These are phyloP conservation scores for Notothenia coriiceps DNA, from an alignment of 2,113 vertebrate species.

Conservation along the genomic window DNA sequence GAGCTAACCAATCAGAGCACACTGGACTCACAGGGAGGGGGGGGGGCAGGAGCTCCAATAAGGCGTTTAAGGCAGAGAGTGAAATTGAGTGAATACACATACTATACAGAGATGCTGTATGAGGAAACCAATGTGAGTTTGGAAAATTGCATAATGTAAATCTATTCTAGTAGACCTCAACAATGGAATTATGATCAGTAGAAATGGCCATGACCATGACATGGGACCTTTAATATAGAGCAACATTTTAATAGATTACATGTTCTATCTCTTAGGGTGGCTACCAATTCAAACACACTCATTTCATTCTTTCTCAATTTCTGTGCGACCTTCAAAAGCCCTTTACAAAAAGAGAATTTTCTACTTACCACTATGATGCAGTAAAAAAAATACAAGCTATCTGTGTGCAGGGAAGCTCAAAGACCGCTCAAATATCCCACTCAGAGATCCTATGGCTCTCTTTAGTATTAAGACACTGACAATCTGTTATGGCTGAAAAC, in stretches of 20 bases:
- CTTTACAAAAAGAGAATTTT: neutral
- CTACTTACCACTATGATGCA: neutral
- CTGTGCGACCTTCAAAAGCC: neutral
- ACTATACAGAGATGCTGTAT: too few species aligned
- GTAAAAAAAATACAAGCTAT: neutral
- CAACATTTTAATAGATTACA: neutral
- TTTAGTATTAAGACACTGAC: neutral
- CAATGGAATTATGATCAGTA: too few species aligned
- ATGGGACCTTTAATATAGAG: neutral
- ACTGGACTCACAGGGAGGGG: too few species aligned
- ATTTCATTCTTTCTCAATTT: neutral
- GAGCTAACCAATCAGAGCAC: too few species aligned
- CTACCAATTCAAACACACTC: neutral
- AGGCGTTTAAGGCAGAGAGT: too few species aligned
- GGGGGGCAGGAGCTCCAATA: too few species aligned
- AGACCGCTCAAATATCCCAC: neutral
- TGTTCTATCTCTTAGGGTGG: neutral
- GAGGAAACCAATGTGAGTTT: too few species aligned
- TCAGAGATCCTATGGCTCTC: neutral
- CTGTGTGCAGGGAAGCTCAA: conserved; percentile 3
- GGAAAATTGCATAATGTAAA: too few species aligned
- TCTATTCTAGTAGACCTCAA: too few species aligned
- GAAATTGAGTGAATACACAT: too few species aligned
- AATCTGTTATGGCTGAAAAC: neutral
- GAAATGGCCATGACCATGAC: too few species aligned